Evolutionary conservation across 2,888 invertebrate genomes (phyloP).

Genomic region (Zaprionus lineosus): DNA sequence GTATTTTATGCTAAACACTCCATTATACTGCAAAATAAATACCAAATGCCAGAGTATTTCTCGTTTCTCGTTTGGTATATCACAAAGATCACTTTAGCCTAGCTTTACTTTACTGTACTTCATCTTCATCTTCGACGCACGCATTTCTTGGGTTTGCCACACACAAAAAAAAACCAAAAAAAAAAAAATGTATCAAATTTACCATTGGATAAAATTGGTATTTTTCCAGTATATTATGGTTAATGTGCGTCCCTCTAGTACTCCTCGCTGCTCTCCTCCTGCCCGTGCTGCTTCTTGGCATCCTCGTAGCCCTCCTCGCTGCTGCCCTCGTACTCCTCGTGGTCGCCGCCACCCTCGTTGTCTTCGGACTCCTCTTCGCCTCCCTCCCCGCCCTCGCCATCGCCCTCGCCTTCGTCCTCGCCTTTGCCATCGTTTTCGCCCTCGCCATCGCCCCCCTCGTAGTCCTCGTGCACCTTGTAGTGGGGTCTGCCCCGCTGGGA

Average conservation of each 20-base stretch:
- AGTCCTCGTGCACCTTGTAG: slow-evolving; percentile 54
- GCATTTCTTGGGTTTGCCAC: not conserved
- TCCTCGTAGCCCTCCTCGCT: slow-evolving; percentile 72
- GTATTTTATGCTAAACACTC: not conserved
- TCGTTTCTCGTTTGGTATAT: slow-evolving; percentile 12
- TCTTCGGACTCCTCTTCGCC: slow-evolving; percentile 27
- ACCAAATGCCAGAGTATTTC: too few relatives aligned
- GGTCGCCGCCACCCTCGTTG: slow-evolving; percentile 49
- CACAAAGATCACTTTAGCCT: slow-evolving; percentile 7
- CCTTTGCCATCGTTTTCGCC: slow-evolving; percentile 30
- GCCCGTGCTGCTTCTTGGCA: slow-evolving; percentile 47
- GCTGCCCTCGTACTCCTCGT: slow-evolving; percentile 61
- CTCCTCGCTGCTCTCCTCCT: slow-evolving; percentile 49
- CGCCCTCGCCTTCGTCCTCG: slow-evolving; percentile 24
- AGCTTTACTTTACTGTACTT: not conserved
- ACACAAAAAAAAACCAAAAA: not conserved
- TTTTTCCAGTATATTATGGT: not conserved
- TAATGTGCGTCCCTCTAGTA: slow-evolving; percentile 45
- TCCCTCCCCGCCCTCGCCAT: slow-evolving; percentile 30
- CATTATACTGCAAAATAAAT: too few relatives aligned
- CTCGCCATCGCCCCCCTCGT: slow-evolving; percentile 54
- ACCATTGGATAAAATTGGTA: not conserved
- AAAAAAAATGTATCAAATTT: not conserved
- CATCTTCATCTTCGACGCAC: too few relatives aligned
- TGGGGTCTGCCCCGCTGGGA: slow-evolving; percentile 28